phyloP scores from a whole-genome alignment of 1,140 invertebrate species.

The fruit fly (Drosophila melanogaster) region DNA sequence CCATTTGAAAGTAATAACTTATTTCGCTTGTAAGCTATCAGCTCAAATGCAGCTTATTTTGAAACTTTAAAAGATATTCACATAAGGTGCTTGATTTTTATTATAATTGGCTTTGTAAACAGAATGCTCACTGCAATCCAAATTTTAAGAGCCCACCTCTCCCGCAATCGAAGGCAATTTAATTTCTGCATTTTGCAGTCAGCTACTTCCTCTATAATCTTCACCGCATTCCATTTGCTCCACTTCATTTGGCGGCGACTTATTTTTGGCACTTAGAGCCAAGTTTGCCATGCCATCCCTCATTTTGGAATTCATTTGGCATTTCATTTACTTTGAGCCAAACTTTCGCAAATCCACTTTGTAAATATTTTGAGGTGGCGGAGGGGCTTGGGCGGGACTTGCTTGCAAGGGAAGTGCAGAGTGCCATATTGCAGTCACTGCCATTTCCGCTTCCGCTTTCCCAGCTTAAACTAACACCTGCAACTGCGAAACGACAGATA shows the following conservation, averaged over 20 bases:
- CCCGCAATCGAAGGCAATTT: background rate
- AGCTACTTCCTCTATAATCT: constrained; percentile 2
- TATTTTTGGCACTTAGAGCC: constrained; percentile 31
- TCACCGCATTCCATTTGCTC: constrained; percentile 13
- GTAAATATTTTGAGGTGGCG: constrained; percentile 57
- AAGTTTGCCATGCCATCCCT: constrained; percentile 23
- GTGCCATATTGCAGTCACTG: constrained; percentile 60
- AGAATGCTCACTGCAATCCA: background rate
- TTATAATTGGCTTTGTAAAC: background rate
- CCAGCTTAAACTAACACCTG: constrained; percentile 45
- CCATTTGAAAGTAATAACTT: no score
- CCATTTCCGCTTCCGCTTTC: constrained; percentile 28
- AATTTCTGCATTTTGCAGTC: background rate
- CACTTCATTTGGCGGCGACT: constrained; percentile 42
- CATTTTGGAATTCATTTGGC: constrained; percentile 70
- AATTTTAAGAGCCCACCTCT: no score
- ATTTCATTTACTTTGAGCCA: constrained; percentile 53
- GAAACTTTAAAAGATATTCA: no score
- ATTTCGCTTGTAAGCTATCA: no score
- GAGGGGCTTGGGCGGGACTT: background rate
- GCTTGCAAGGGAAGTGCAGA: constrained; percentile 13
- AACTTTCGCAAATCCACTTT: constrained; percentile 77
- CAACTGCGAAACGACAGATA: constrained; percentile 43
- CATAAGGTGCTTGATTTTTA: background rate
- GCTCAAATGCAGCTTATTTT: no score